These are phyloP conservation scores for Stichopus chloronotus DNA, from an alignment of 35 echinoderm and acorn worm genomes.

Conservation along the genomic window DNA sequence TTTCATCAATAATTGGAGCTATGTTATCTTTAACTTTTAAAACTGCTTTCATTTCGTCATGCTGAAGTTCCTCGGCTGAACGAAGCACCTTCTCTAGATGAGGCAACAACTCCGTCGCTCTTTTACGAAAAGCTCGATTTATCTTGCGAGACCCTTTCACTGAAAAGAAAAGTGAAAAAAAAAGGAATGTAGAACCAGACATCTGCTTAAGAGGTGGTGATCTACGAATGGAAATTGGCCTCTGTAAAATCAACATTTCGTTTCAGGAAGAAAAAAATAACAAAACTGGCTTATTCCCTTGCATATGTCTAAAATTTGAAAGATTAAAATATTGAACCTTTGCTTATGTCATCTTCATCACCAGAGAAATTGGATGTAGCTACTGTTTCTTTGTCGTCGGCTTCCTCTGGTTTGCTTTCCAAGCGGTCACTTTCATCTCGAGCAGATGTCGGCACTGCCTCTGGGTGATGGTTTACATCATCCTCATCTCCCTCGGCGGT, in stretches of 20 bases:
- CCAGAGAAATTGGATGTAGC: background rate
- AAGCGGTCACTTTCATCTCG: background rate
- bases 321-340: background rate
- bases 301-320: no score
- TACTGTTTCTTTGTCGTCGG: background rate
- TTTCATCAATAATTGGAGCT: conserved; percentile 44
- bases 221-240: no score
- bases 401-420: background rate
- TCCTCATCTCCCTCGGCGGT: background rate
- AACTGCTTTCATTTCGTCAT: conserved; percentile 38
- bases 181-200: background rate
- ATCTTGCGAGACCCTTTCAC: conserved; percentile 60
- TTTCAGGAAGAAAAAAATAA: no score
- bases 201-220: background rate
- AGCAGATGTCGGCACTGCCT: background rate
- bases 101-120: conserved; percentile 23
- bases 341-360: conserved; percentile 27
- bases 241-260: no score
- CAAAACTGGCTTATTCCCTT: no score
- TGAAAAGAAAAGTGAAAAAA: background rate
- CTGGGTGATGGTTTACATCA: background rate
- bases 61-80: conserved; percentile 54
- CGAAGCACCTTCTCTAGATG: conserved; percentile 56
- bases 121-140: conserved; percentile 47
- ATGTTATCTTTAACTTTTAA: conserved; percentile 20